A percentile compares a stretch with the other conserved stretches of the same genome.
phyloP scores from a whole-genome alignment of 2,888 invertebrate genomes.

The Cosmia pyralina region DNA sequence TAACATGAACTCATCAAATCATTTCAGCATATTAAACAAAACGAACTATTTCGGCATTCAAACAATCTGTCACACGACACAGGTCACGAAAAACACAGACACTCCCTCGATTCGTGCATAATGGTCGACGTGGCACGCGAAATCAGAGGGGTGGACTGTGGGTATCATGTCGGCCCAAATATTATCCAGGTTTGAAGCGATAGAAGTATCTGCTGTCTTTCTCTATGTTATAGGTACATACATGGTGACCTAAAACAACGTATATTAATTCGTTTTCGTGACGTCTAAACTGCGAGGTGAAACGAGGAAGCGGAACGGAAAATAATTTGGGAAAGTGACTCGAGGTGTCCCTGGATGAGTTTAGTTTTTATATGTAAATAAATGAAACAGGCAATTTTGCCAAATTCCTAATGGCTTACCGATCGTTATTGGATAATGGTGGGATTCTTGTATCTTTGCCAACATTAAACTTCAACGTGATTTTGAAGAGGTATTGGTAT shows the following conservation, averaged over 20 bases:
- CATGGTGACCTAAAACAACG: constrained; percentile 63
- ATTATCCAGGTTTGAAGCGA: constrained; percentile 53
- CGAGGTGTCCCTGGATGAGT: constrained; percentile 25
- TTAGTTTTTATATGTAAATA: constrained; percentile 44
- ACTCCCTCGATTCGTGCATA: constrained; percentile 65
- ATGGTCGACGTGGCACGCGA: constrained; percentile 62
- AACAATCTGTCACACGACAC: constrained; percentile 31
- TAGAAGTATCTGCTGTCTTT: constrained; percentile 56
- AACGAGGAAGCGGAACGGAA: constrained; percentile 18
- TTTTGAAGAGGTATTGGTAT: constrained; percentile 27
- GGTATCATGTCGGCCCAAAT: constrained; percentile 52
- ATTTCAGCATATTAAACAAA: constrained; percentile 16
- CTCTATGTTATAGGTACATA: constrained; percentile 35
- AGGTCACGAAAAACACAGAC: constrained; percentile 66
- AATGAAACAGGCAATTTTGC: constrained; percentile 48
- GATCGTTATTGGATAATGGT: constrained; percentile 52
- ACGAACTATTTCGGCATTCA: constrained; percentile 42
- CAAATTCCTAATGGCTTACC: constrained; percentile 48
- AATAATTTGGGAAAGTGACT: constrained; percentile 47
- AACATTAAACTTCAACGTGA: constrained; percentile 37
- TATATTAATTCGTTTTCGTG: constrained; percentile 60
- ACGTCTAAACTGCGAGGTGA: constrained; percentile 31
- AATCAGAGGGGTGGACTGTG: constrained; percentile 63
- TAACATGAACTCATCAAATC: constrained; percentile 26
- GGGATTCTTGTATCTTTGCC: constrained; percentile 55